phyloP scores from a whole-genome alignment of 1,140 invertebrate genomes.

The Drosophila micromelanica region DNA sequence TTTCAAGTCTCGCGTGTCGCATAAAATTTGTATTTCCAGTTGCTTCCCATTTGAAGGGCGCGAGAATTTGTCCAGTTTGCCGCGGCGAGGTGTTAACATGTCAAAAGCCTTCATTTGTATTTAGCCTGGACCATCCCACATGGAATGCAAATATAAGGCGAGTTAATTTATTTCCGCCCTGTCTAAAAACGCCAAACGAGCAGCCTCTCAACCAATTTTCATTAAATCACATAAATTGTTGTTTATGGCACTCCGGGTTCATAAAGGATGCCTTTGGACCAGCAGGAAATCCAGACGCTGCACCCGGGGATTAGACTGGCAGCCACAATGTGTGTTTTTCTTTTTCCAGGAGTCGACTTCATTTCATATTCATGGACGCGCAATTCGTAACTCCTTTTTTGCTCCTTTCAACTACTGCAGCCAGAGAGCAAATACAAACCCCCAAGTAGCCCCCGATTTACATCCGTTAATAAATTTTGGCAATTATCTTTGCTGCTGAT shows the following conservation, averaged over 20 bases:
- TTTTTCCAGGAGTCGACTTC: conserved; percentile 39
- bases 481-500: conserved; percentile 66
- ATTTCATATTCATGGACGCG: conserved; percentile 77
- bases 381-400: conserved; percentile 61
- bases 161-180: conserved; percentile 70
- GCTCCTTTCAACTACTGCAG: conserved; percentile 12
- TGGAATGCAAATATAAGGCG: background rate
- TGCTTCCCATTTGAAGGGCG: background rate
- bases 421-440: background rate
- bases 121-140: background rate
- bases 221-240: conserved; percentile 81
- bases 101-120: conserved; percentile 55
- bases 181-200: conserved; percentile 52
- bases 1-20: conserved; percentile 39
- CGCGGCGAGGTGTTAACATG: conserved; percentile 63
- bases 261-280: conserved; percentile 4
- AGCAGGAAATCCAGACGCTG: conserved; percentile 14
- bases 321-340: conserved; percentile 5
- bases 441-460: conserved; percentile 6
- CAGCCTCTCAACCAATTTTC: conserved; percentile 72
- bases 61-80: conserved; percentile 18
- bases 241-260: conserved; percentile 57
- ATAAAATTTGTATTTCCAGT: conserved; percentile 47
- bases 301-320: conserved; percentile 14
- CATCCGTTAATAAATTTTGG: conserved; percentile 77